phyloP scores from a whole-genome alignment of 2,888 invertebrate genomes.

The Odontocolon sp. region DNA sequence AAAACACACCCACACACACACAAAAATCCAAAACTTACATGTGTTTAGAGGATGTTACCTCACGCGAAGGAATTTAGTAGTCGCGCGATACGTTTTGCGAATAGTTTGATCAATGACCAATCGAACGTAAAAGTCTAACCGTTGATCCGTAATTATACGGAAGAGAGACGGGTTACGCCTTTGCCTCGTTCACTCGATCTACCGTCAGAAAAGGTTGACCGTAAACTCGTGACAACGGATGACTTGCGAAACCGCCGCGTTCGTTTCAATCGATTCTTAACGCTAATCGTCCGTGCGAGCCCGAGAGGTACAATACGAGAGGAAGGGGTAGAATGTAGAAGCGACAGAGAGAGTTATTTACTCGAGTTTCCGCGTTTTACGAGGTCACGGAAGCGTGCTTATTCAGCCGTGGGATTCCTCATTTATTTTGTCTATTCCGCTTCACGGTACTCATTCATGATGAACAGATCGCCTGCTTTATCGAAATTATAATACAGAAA shows the following conservation, averaged over 20 bases:
- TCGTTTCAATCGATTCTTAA: slow-evolving; percentile 51
- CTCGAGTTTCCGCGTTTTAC: neutral
- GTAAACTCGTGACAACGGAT: slow-evolving; percentile 71
- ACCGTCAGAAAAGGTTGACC: slow-evolving; percentile 48
- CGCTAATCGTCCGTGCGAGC: slow-evolving; percentile 43
- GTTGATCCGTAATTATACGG: neutral
- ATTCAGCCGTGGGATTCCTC: too few species aligned
- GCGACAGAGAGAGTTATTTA: neutral
- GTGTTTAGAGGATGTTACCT: too few species aligned
- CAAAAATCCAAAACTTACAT: too few species aligned
- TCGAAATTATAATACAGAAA: too few species aligned
- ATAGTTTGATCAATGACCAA: neutral
- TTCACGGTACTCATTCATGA: too few species aligned
- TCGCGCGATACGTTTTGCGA: neutral
- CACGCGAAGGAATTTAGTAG: too few species aligned
- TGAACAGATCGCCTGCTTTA: too few species aligned
- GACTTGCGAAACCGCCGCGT: slow-evolving; percentile 69
- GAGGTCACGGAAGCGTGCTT: too few species aligned
- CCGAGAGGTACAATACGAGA: neutral
- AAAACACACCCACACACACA: too few species aligned
- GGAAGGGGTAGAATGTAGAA: neutral
- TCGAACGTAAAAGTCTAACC: neutral
- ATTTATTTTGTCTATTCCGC: too few species aligned
- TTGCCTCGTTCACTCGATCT: neutral
- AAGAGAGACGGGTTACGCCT: too few species aligned